Evolutionary conservation across 92 coral and sea anemone genomes (phyloP).

Genomic region (Siderastrea siderea): DNA sequence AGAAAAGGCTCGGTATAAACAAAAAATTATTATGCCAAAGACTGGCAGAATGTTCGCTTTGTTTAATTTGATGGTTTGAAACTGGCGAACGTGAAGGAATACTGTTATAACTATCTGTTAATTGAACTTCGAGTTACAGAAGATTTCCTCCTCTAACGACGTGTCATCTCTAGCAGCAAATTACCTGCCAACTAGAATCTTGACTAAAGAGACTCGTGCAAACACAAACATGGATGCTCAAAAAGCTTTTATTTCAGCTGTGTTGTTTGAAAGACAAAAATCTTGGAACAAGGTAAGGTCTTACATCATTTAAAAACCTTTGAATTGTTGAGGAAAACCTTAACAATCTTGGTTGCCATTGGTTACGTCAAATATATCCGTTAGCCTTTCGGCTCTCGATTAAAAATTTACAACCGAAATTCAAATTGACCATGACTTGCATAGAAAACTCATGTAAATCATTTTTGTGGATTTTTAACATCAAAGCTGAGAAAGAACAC

Average conservation of each 20-base stretch:
- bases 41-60: background rate
- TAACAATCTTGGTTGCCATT: background rate
- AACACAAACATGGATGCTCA: slow-evolving; percentile 23
- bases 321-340: background rate
- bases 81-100: background rate
- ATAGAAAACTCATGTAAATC: too few relatives aligned
- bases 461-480: too few relatives aligned
- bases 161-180: slow-evolving; percentile 1
- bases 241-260: slow-evolving; percentile 34
- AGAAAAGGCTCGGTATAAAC: background rate
- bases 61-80: background rate
- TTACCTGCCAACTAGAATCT: background rate
- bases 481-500: too few relatives aligned
- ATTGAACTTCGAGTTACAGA: background rate
- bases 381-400: slow-evolving; percentile 7
- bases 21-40: background rate
- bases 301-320: background rate
- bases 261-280: slow-evolving; percentile 34
- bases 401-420: slow-evolving; percentile 8
- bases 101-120: slow-evolving; percentile 1
- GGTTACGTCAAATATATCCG: background rate
- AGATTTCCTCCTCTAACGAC: background rate
- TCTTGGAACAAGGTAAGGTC: slow-evolving; percentile 39
- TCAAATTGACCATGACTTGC: too few relatives aligned
- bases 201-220: slow-evolving; percentile 1